phyloP scores from a whole-genome alignment of 2,888 invertebrate genomes.

The Cyclophora punctaria region DNA sequence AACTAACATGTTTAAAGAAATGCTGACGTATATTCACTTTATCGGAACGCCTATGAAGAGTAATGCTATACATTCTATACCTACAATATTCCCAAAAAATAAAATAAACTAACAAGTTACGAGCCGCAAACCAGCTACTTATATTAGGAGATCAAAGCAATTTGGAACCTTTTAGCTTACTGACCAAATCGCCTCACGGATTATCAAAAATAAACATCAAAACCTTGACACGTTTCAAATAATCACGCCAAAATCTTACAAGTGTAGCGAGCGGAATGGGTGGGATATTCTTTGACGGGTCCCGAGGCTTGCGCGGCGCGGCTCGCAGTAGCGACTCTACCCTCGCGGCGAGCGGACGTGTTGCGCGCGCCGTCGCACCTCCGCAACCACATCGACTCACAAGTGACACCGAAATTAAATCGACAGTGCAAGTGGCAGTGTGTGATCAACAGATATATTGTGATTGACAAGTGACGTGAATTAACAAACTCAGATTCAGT shows the following conservation, averaged over 20 bases:
- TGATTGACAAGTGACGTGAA: conserved; percentile 41
- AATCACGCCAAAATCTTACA: conserved; percentile 39
- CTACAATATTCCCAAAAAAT: neutral
- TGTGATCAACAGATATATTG: conserved; percentile 28
- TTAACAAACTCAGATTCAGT: conserved; percentile 27
- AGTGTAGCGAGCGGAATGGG: conserved; percentile 35
- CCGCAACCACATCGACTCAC: conserved; percentile 39
- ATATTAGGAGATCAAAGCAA: conserved; percentile 7
- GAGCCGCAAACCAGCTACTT: neutral
- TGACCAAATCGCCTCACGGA: conserved; percentile 13
- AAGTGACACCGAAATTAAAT: conserved; percentile 45
- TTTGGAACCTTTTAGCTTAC: conserved; percentile 10
- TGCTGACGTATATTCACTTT: too few relatives aligned
- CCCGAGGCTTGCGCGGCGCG: conserved; percentile 58
- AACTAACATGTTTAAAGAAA: too few relatives aligned
- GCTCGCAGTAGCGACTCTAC: conserved; percentile 48
- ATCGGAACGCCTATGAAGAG: too few relatives aligned
- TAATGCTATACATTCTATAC: too few relatives aligned
- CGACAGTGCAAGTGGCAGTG: conserved; percentile 51
- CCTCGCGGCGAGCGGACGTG: conserved; percentile 38
- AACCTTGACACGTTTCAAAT: conserved; percentile 25
- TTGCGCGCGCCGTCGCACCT: conserved; percentile 24
- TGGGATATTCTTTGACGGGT: conserved; percentile 45
- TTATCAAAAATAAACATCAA: conserved; percentile 28
- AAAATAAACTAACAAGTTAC: neutral